Conservation (phyloP, 2,797 vertebrate species). For the Zalophus californianus region DNA sequence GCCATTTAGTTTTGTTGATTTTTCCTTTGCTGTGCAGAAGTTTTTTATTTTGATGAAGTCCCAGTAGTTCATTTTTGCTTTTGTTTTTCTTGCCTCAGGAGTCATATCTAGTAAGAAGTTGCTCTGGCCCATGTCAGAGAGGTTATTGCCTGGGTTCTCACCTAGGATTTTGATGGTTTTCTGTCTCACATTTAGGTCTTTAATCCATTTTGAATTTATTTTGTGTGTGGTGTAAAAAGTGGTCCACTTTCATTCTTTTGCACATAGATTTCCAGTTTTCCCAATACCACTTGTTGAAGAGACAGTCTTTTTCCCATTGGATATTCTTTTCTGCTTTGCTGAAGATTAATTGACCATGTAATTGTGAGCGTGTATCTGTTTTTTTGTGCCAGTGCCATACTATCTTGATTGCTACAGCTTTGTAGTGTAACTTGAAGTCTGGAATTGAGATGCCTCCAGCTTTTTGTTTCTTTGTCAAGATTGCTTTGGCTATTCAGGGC, state of each 20-base stretch:
- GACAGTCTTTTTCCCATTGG: not conserved
- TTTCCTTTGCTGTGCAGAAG: not conserved
- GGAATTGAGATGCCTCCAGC: not conserved
- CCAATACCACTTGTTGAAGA: not conserved
- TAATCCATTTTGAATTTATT: too few species aligned
- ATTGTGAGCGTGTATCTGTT: not conserved
- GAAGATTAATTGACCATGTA: not conserved
- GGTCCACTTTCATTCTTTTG: not conserved
- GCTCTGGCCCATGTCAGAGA: too few species aligned
- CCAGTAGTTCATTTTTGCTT: too few species aligned
- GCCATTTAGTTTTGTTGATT: not conserved
- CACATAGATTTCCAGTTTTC: not conserved
- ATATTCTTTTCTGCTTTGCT: not conserved
- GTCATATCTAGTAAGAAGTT: too few species aligned
- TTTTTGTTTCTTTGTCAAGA: not conserved
- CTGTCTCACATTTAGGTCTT: too few species aligned
- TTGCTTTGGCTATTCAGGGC: not conserved
- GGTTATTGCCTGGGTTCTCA: too few species aligned
- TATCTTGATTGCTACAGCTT: not conserved
- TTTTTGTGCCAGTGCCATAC: not conserved
- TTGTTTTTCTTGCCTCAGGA: too few species aligned
- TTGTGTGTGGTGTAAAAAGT: not conserved
- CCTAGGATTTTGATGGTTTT: too few species aligned
- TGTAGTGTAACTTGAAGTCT: not conserved
- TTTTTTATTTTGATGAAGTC: not conserved